Percentiles rank a stretch among this genome's conserved stretches.
These are phyloP conservation scores for Camponotus floridanus DNA, from an alignment of 1,140 invertebrate species.

Conservation along the genomic window DNA sequence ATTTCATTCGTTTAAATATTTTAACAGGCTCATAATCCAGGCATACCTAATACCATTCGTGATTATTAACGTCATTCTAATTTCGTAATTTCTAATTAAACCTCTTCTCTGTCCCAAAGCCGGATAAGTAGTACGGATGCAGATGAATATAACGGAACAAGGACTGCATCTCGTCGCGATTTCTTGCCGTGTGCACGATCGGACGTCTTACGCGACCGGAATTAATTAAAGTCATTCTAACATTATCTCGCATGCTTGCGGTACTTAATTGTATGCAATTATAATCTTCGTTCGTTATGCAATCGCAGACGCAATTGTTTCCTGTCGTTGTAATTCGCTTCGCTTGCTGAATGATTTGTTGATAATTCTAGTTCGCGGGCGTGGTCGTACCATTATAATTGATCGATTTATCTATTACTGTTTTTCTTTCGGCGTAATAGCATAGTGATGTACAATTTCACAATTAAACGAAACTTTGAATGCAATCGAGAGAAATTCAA, in stretches of 20 bases:
- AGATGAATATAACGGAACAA: constrained; percentile 40
- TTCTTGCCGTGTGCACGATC: constrained; percentile 23
- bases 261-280: constrained; percentile 77
- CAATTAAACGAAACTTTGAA: constrained; percentile 10
- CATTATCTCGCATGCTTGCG: constrained; percentile 71
- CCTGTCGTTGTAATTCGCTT: constrained; percentile 45
- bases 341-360: constrained; percentile 45
- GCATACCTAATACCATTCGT: not conserved
- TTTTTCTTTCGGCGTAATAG: not conserved
- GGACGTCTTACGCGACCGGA: constrained; percentile 62
- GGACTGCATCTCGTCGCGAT: constrained; percentile 23
- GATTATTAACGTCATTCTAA: not conserved
- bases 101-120: not conserved
- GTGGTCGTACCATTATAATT: not conserved
- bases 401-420: not conserved
- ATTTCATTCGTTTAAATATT: not conserved
- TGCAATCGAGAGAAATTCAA: not conserved
- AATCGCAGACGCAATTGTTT: constrained; percentile 75
- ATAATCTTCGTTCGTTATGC: constrained; percentile 71
- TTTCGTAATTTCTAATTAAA: too few relatives aligned
- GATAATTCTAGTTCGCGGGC: constrained; percentile 8
- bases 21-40: not conserved
- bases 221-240: constrained; percentile 73
- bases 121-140: not conserved
- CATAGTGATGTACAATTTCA: not conserved